Base-by-base conservation (phyloP, 2,888 invertebrate species). In the Xestia xanthographa region DNA sequence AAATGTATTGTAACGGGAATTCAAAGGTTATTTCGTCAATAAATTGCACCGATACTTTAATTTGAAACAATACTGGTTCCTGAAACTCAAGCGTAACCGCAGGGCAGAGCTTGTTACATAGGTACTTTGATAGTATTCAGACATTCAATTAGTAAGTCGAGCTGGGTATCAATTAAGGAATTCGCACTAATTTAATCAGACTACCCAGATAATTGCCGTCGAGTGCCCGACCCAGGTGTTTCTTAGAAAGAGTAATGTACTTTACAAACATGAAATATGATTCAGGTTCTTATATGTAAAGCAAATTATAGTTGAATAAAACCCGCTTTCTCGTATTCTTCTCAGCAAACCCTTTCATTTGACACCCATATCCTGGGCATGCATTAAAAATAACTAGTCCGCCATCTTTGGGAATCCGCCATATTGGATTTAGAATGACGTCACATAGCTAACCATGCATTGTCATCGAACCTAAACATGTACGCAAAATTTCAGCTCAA, bases 81-180 rank as follows among this genome's bases (percentile, higher is more conserved):
- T 29, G 29, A 66, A 60, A 62, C 17, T 26, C n/a, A 66, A 60
- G 43, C 34, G 11, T 1, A 58, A 34, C 77, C 56, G 43, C 26
- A 65, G 65, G 56, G 58, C 65, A 62, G n/a, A n/a, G 34, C 53
- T 56, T 82, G 77, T 75, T 43, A 75, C 17, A n/a, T n/a, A n/a
- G n/a, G 66, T 26, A 77, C 56, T 67, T 63, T 67, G 62, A 77
- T 82, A 67, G 45, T 77, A 56, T n/a, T 48, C 66, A 41, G 62
- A 26, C 41, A 67, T 67, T 77, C 56, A 77, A 77, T 79, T 82
- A 79, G 82, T 82, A 79, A 82, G n/a, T n/a, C 8, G 82, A 79
- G 62, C 41, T 48, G 26, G 41, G 67, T 67, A 82, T 63, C 67
- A 82, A 77, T 77, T 82, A 82, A 62, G 29, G 48, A 22, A 63